Evolutionary conservation across 2,888 invertebrate genomes (phyloP), one percentile per base, ranked within the genome.

Genomic region (Diplazon laetatorius): DNA sequence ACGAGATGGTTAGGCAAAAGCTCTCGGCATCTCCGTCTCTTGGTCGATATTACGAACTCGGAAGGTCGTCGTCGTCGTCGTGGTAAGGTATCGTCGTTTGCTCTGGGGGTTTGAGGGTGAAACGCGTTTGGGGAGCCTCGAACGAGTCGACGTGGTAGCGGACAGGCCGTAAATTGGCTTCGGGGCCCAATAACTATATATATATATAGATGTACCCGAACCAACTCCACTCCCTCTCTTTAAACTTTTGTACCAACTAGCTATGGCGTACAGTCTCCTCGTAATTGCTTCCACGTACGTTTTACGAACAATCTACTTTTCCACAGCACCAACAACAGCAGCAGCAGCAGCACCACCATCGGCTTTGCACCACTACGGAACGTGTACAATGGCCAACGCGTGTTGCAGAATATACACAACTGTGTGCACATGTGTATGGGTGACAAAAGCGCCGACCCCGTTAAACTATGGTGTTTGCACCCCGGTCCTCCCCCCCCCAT

Each of bases 161-260:
- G 78, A 78, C 78, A 71, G 78, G 66, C 75, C 75, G 78, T 78
- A 78, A 78, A 78, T 78, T 78, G 78, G 66, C 78, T 75, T 62
- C 66, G 52, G 62, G 62, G 14, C 52, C n/a, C 69, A 60, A 46
- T 42, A 66, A n/a, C 14, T 65, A 37, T 55, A 66, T 71, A 50
- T 63, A 46, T 20, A 12, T n/a, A n/a, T 50, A 18, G 22, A 30
- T 22, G 16, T 16, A 14, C 37, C 55, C 16, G 30, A 50, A 18
- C 66, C 3, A 39, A 48, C 50, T 30, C 42, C n/a, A n/a, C 42
- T n/a, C 42, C 22, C 20, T 18, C 65, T 39, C 50, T 37, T 50
- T 37, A 18, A 22, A 52, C 59, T 50, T 73, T 69, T 68, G 73
- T 63, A 59, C 63, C 39, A 37, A 37, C 55, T 57, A 37, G 42